Evolutionary conservation across 2,113 vertebrate genomes (phyloP).

Genomic region (Falco punctatus): DNA sequence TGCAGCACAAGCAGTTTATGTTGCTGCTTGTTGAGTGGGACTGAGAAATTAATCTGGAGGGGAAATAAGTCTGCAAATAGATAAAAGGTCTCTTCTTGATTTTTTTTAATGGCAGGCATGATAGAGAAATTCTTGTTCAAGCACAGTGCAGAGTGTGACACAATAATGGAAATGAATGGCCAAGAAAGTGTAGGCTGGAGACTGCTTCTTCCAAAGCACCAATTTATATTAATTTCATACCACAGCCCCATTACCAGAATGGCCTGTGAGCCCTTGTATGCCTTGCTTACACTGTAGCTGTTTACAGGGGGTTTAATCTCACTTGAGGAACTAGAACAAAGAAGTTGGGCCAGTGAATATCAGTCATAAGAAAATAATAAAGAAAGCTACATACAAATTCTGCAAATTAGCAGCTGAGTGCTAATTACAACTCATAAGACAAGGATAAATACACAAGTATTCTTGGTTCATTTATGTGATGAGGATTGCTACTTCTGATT

Average conservation of each 20-base stretch:
- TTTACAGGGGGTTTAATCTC: neutral
- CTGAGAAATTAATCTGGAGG: neutral
- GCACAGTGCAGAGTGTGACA: neutral
- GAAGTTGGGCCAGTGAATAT: neutral
- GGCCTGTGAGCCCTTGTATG: neutral
- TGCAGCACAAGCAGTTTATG: neutral
- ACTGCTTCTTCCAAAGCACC: neutral
- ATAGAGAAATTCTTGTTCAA: neutral
- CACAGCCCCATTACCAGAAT: neutral
- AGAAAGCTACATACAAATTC: neutral
- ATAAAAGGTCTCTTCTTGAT: neutral
- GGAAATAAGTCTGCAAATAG: neutral
- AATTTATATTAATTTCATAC: neutral
- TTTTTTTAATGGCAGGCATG: neutral
- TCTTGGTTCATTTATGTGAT: neutral
- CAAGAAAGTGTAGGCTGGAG: neutral
- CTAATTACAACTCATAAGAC: neutral
- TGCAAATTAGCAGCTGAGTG: neutral
- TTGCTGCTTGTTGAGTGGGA: neutral
- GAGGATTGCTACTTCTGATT: neutral
- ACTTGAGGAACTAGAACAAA: neutral
- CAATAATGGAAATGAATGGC: neutral
- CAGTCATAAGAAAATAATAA: neutral
- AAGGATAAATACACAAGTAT: neutral
- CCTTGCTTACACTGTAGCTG: neutral